Evolutionary conservation across 2,888 invertebrate genomes (phyloP).

Genomic region (Tanypteryx hageni): DNA sequence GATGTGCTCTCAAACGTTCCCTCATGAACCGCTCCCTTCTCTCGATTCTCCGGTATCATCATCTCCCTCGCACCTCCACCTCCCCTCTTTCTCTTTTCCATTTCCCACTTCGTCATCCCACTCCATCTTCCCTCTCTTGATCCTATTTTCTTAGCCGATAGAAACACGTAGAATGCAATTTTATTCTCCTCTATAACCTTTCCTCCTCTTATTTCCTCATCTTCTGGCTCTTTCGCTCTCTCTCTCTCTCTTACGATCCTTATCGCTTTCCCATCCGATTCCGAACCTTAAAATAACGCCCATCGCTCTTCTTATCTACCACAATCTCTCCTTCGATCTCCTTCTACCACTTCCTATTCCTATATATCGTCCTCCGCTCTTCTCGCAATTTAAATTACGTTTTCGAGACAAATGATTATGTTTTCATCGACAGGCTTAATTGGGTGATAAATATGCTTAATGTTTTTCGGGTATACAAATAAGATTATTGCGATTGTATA

Average conservation of each 20-base stretch:
- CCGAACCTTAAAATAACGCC: not conserved
- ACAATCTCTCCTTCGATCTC: not conserved
- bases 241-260: not conserved
- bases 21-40: not conserved
- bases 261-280: not conserved
- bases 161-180: not conserved
- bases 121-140: not conserved
- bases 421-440: not conserved
- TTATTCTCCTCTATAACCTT: not conserved
- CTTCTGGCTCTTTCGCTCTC: not conserved
- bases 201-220: not conserved
- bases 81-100: not conserved
- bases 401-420: not conserved
- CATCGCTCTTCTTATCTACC: not conserved
- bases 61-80: not conserved
- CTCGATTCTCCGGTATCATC: conserved; percentile 6
- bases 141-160: not conserved
- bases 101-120: not conserved
- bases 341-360: not conserved
- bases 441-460: not conserved
- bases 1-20: not conserved
- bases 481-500: no score
- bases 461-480: not conserved
- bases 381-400: not conserved
- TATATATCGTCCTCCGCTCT: not conserved